phyloP scores from a whole-genome alignment of 2,113 vertebrate genomes.

The Chamaetylas fuelleborni region DNA sequence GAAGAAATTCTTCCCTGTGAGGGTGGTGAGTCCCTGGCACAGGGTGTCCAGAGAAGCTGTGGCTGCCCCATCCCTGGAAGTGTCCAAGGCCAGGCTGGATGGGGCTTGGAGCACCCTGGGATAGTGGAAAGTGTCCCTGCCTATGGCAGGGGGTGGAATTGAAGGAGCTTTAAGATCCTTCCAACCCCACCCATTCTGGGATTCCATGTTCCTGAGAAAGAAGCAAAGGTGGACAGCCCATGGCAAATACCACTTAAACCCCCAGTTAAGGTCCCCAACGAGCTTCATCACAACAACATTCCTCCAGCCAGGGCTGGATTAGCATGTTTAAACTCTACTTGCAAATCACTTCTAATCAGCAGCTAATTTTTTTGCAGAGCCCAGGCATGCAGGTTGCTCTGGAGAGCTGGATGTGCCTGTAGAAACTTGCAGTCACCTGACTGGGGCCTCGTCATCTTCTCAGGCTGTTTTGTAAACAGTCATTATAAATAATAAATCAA shows the following conservation, averaged over 20 bases:
- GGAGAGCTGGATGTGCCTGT: neutral
- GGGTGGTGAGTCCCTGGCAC: rapidly evolving
- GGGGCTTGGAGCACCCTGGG: rapidly evolving
- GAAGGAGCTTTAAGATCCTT: neutral
- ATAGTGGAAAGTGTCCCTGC: rapidly evolving
- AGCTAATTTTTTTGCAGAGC: neutral
- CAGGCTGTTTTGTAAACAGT: slow-evolving; percentile 47
- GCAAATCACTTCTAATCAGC: slow-evolving; percentile 33
- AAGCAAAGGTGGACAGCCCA: neutral
- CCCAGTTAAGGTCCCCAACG: neutral
- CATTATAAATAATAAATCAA: slow-evolving; percentile 56
- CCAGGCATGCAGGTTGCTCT: neutral
- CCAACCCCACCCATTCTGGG: neutral
- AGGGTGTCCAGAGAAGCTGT: neutral
- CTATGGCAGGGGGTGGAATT: neutral
- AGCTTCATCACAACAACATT: neutral
- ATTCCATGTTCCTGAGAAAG: neutral
- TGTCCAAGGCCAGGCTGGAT: rapidly evolving
- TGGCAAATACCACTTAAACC: neutral
- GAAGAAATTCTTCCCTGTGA: neutral
- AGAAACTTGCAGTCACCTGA: slow-evolving; percentile 16
- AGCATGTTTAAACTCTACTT: neutral
- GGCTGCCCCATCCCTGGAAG: neutral
- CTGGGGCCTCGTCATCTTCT: neutral
- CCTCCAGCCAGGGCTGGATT: neutral